Percentiles rank a stretch among this genome's conserved stretches.
phyloP scores from a whole-genome alignment of 2,797 vertebrate species.

The Erithacus rubecula region DNA sequence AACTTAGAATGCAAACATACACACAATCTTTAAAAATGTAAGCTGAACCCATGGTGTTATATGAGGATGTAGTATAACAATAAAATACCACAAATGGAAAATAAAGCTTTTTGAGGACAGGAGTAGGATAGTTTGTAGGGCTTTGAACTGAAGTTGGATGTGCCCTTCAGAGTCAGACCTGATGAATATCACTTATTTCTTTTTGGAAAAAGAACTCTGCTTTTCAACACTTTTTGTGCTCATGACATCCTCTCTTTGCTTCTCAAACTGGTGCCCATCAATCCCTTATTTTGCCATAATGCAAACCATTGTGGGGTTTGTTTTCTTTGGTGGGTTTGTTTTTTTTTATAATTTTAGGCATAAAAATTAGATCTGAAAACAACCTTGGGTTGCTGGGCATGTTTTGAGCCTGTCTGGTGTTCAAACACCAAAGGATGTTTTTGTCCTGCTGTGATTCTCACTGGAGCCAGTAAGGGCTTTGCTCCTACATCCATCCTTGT shows the following conservation, averaged over 20 bases:
- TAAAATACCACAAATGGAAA: background rate
- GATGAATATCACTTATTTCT: background rate
- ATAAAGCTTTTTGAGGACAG: background rate
- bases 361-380: background rate
- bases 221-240: background rate
- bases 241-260: background rate
- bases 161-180: background rate
- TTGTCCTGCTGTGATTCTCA: background rate
- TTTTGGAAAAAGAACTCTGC: background rate
- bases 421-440: background rate
- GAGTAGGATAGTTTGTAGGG: background rate
- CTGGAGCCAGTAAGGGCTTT: background rate
- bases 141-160: background rate
- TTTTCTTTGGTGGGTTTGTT: background rate
- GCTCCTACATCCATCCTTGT: background rate
- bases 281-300: background rate
- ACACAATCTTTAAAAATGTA: background rate
- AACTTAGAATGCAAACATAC: background rate
- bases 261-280: background rate
- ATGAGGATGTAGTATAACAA: background rate
- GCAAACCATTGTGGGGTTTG: background rate
- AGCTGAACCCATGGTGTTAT: background rate
- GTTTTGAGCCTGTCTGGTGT: background rate
- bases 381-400: rapidly evolving
- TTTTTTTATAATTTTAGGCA: background rate